Evolutionary conservation across 2,888 invertebrate genomes (phyloP).

Genomic region (Lissonota sp.): DNA sequence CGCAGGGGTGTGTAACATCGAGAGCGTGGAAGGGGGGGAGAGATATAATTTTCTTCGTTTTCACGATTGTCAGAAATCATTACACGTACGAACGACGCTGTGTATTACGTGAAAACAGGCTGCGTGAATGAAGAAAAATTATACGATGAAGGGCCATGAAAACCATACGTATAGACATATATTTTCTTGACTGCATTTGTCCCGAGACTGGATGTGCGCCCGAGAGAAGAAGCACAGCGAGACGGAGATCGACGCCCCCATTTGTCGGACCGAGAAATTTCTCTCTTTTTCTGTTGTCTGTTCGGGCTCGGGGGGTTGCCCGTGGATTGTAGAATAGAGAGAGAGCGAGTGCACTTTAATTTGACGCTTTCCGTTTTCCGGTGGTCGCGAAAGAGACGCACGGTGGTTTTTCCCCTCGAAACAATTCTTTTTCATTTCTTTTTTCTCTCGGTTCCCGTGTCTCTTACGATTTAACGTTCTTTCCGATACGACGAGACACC

Average conservation of each 20-base stretch:
- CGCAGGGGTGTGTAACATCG: background rate
- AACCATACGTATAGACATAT: background rate
- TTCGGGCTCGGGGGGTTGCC: slow-evolving; percentile 30
- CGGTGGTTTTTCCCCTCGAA: slow-evolving; percentile 64
- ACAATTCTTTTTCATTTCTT: too few relatives aligned
- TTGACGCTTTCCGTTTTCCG: slow-evolving; percentile 70
- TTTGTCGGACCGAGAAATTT: slow-evolving; percentile 57
- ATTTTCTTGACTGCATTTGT: background rate
- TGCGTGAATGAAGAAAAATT: slow-evolving; percentile 59
- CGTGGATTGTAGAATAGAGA: slow-evolving; percentile 39
- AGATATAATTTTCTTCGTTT: slow-evolving; percentile 64
- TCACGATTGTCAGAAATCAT: slow-evolving; percentile 67
- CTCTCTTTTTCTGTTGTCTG: slow-evolving; percentile 35
- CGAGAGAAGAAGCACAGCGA: slow-evolving; percentile 63
- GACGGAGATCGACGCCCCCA: slow-evolving; percentile 64
- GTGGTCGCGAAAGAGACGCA: slow-evolving; percentile 49
- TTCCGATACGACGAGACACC: slow-evolving; percentile 17
- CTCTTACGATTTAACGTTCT: slow-evolving; percentile 59
- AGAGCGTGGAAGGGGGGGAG: background rate
- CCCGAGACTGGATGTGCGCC: slow-evolving; percentile 27
- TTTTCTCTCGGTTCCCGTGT: slow-evolving; percentile 1
- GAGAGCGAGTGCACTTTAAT: slow-evolving; percentile 65
- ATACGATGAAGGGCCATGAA: slow-evolving; percentile 30
- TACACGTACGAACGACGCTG: slow-evolving; percentile 58
- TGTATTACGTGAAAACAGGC: slow-evolving; percentile 57